A percentile compares a stretch with the other conserved stretches of the same genome.
These are phyloP conservation scores for Neomonachus schauinslandi DNA, from an alignment of 2,113 vertebrate genomes.

Conservation along the genomic window DNA sequence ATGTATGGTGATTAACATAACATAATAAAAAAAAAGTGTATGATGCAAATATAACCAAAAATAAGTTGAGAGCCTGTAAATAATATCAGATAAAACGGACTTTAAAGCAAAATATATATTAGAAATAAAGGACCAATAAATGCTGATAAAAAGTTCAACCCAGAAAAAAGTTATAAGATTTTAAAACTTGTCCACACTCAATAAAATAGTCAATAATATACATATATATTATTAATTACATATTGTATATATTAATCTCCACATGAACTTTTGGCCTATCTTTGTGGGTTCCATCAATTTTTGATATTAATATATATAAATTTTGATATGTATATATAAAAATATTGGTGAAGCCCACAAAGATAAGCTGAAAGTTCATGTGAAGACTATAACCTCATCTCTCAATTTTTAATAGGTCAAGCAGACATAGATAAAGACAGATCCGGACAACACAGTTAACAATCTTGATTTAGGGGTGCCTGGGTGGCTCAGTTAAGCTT, in stretches of 20 bases:
- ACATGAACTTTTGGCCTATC: neutral
- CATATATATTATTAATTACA: neutral
- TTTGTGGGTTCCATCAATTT: neutral
- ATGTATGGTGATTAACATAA: no score
- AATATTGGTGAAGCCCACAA: neutral
- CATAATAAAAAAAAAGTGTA: neutral
- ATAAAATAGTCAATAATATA: neutral
- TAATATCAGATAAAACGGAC: neutral
- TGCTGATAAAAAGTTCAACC: neutral
- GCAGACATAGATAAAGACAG: neutral
- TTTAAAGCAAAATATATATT: slow-evolving; percentile 24
- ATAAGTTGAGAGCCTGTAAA: neutral
- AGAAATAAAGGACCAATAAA: slow-evolving; percentile 18
- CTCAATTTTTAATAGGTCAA: neutral
- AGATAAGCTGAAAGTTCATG: neutral
- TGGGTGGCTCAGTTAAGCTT: neutral
- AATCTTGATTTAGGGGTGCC: no score
- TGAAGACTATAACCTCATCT: neutral
- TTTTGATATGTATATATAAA: neutral
- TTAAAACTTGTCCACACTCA: neutral
- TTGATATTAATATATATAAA: neutral
- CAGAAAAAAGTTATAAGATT: neutral
- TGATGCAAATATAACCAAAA: slow-evolving; percentile 29
- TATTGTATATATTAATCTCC: neutral
- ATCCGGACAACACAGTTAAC: neutral